Conservation (phyloP, 2,113 vertebrate species). For the Rhizomys pruinosus region DNA sequence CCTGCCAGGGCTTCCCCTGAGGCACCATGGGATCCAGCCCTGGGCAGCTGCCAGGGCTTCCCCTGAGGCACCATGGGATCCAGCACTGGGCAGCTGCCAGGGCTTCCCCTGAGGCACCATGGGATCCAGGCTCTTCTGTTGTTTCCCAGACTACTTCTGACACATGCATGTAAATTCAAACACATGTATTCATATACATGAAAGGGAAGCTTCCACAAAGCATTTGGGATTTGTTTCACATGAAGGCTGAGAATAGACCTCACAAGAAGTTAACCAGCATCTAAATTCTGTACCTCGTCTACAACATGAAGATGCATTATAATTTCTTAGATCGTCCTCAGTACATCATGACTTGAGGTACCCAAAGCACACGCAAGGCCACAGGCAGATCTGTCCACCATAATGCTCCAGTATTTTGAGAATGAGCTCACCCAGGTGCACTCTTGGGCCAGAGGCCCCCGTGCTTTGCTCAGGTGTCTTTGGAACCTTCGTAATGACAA, state of each 20-base stretch:
- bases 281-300: neutral
- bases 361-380: neutral
- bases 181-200: neutral
- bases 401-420: neutral
- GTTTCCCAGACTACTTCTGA: neutral
- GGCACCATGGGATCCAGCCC: neutral
- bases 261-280: neutral
- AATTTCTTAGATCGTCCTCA: neutral
- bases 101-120: neutral
- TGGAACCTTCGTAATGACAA: neutral
- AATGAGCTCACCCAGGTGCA: neutral
- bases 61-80: neutral
- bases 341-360: neutral
- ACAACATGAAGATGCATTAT: neutral
- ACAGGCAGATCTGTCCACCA: neutral
- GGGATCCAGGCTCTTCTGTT: neutral
- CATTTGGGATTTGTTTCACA: neutral
- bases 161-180: neutral
- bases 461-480: neutral
- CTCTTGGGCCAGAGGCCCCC: neutral
- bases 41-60: too few species aligned
- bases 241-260: neutral
- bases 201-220: neutral
- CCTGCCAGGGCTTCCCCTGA: too few species aligned
- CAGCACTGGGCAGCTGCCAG: too few species aligned